phyloP scores from a whole-genome alignment of 2,888 invertebrate genomes.

The Flabesymbios commensalis region DNA sequence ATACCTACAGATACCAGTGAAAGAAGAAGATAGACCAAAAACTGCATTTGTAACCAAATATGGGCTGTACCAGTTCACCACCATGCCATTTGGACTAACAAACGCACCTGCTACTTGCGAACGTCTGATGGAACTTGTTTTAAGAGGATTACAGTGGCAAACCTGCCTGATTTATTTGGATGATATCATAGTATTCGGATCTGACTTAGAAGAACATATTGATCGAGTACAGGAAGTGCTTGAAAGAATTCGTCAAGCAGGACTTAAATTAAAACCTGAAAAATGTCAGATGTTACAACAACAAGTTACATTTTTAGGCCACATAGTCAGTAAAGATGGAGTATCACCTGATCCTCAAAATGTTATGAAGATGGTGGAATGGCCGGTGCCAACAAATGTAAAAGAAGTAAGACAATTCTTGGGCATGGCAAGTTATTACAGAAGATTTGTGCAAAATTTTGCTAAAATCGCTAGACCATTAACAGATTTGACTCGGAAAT shows the following conservation, averaged over 20 bases:
- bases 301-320: slow-evolving; percentile 15
- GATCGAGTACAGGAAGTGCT: slow-evolving; percentile 27
- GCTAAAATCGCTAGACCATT: slow-evolving; percentile 10
- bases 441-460: slow-evolving; percentile 9
- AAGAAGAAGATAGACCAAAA: background rate
- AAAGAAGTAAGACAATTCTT: slow-evolving; percentile 5
- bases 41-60: background rate
- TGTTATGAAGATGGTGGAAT: slow-evolving; percentile 1
- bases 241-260: slow-evolving; percentile 12
- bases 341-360: slow-evolving; percentile 15
- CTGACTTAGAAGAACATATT: slow-evolving; percentile 22
- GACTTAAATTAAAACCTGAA: background rate
- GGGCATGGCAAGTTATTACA: slow-evolving; percentile 8
- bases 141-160: slow-evolving; percentile 5
- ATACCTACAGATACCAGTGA: background rate
- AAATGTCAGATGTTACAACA: slow-evolving; percentile 16
- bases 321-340: slow-evolving; percentile 13
- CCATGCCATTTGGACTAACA: slow-evolving; percentile 3
- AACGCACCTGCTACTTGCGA: slow-evolving; percentile 4
- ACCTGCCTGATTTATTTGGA: slow-evolving; percentile 2
- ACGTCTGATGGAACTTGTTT: background rate
- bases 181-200: slow-evolving; percentile 5
- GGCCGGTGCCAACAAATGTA: slow-evolving; percentile 2
- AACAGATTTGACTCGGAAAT: background rate
- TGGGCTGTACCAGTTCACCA: background rate